Evolutionary conservation across 2,113 vertebrate species (phyloP).

Genomic region (Phrynocephalus versicolor): DNA sequence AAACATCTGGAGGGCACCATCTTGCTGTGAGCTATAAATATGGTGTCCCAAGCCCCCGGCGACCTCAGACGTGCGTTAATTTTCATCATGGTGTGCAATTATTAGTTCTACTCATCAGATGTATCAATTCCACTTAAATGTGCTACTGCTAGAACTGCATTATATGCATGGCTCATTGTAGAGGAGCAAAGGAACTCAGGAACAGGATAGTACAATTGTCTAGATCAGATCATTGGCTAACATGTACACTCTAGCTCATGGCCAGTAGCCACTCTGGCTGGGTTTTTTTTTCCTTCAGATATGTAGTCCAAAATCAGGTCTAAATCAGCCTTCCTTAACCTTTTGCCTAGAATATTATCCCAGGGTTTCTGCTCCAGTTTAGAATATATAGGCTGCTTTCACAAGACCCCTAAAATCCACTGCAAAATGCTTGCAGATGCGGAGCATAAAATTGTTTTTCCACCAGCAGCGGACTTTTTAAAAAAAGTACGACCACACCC

Average conservation of each 20-base stretch:
- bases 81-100: not conserved
- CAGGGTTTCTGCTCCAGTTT: not conserved
- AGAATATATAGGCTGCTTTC: no score
- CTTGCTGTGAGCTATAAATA: not conserved
- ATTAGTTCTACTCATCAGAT: not conserved
- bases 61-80: not conserved
- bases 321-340: not conserved
- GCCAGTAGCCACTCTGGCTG: not conserved
- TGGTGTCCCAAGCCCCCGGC: no score
- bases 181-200: not conserved
- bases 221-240: not conserved
- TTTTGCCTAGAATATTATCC: not conserved
- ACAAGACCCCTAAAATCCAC: no score
- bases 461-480: no score
- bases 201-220: not conserved
- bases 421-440: no score
- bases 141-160: not conserved
- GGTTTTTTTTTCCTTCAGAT: not conserved
- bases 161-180: not conserved
- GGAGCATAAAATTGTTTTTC: no score
- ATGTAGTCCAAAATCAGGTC: not conserved
- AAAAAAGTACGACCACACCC: no score
- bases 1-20: not conserved
- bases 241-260: not conserved
- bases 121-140: not conserved